Evolutionary conservation across 1,140 invertebrate genomes (phyloP).

Genomic region (Dendrolimus kikuchii): DNA sequence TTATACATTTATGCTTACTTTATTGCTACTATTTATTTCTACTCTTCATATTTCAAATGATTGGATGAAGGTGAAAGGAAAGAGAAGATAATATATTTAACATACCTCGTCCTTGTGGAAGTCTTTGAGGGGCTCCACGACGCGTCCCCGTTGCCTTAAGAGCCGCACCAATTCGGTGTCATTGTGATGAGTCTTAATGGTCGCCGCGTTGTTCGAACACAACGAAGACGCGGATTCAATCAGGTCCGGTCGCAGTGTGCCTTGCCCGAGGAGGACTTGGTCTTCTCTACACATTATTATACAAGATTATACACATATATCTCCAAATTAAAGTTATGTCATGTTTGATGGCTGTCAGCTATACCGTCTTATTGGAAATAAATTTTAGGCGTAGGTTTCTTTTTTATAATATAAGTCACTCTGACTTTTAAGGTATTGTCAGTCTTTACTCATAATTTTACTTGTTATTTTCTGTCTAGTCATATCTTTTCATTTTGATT

Average conservation of each 20-base stretch:
- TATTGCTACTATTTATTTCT: too few relatives aligned
- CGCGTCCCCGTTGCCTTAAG: constrained; percentile 87
- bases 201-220: constrained; percentile 91
- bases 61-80: neutral
- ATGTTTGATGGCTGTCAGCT: too few relatives aligned
- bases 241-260: constrained; percentile 96
- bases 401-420: too few relatives aligned
- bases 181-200: constrained; percentile 99
- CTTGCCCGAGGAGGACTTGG: constrained; percentile 89
- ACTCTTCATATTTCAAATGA: too few relatives aligned
- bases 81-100: neutral
- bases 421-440: too few relatives aligned
- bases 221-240: constrained; percentile 96
- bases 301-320: neutral
- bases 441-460: too few relatives aligned
- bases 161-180: constrained; percentile 96
- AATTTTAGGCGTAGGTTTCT: too few relatives aligned
- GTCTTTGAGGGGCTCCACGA: constrained; percentile 98
- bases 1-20: too few relatives aligned
- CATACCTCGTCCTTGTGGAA: constrained; percentile 99
- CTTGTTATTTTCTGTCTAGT: too few relatives aligned
- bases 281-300: constrained; percentile 73
- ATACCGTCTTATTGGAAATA: too few relatives aligned
- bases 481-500: too few relatives aligned
- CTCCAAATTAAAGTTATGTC: too few relatives aligned